Conservation (phyloP, 2,113 vertebrate genomes). For the Prunella himalayana region DNA sequence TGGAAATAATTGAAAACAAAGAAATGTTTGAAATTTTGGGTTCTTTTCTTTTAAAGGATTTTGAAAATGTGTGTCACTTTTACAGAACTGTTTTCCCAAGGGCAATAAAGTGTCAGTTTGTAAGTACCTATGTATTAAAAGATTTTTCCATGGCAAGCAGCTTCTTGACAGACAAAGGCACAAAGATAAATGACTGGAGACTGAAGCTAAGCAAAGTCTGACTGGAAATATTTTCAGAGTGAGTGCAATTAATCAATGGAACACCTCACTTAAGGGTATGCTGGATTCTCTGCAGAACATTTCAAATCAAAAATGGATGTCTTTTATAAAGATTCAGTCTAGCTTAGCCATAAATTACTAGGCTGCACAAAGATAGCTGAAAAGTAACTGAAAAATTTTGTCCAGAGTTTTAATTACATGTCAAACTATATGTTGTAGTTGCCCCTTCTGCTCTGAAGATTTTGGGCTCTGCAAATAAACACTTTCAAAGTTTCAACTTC, state of each 20-base stretch:
- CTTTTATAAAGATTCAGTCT: not conserved
- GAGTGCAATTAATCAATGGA: constrained; percentile 45
- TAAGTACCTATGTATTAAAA: not conserved
- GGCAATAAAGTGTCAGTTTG: not conserved
- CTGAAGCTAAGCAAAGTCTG: constrained; percentile 21
- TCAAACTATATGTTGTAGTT: not conserved
- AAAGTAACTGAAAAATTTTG: not conserved
- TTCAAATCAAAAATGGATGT: constrained; percentile 36
- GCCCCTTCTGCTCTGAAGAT: not conserved
- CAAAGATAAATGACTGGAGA: constrained; percentile 22
- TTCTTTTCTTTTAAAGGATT: not conserved
- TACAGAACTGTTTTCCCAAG: not conserved
- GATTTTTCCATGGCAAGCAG: constrained; percentile 5
- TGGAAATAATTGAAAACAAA: not conserved
- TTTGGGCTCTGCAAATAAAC: not conserved
- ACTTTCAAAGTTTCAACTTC: not conserved
- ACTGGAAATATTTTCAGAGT: constrained; percentile 38
- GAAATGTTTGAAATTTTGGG: not conserved
- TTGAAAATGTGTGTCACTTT: not conserved
- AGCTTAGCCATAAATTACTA: constrained; percentile 26
- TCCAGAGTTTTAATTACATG: not conserved
- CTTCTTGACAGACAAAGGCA: constrained; percentile 32
- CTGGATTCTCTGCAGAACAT: not conserved
- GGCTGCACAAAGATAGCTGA: not conserved
- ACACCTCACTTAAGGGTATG: constrained; percentile 18